Evolutionary conservation across 1,140 invertebrate species (phyloP).

Genomic region (Laupala kohalensis): DNA sequence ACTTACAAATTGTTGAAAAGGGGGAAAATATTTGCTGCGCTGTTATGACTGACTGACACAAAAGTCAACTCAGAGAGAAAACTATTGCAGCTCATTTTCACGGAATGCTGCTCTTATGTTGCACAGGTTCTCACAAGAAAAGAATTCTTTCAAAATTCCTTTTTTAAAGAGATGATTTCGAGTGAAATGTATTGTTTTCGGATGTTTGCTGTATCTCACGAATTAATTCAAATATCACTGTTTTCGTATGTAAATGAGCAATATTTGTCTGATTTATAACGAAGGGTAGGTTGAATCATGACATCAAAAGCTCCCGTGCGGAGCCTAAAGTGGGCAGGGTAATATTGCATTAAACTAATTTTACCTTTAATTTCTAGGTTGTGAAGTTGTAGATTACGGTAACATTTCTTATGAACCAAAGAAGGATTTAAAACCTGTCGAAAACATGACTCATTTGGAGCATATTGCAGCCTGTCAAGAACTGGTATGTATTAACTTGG

Average conservation of each 20-base stretch:
- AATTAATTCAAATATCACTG: neutral
- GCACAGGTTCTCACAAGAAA: too few relatives aligned
- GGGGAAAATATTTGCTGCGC: too few relatives aligned
- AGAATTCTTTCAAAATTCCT: too few relatives aligned
- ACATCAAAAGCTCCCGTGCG: too few relatives aligned
- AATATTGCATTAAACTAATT: neutral
- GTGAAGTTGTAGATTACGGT: conserved; percentile 58
- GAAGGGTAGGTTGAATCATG: neutral
- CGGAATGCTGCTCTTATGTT: too few relatives aligned
- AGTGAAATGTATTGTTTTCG: neutral
- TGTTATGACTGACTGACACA: too few relatives aligned
- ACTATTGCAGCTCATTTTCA: too few relatives aligned
- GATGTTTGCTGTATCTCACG: neutral
- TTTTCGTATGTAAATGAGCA: neutral
- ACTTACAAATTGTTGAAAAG: too few relatives aligned
- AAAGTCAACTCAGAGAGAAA: too few relatives aligned
- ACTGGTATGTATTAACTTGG: too few relatives aligned
- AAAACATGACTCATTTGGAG: conserved; percentile 48
- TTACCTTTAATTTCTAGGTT: conserved; percentile 23
- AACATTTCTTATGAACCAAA: conserved; percentile 39
- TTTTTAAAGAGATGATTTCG: too few relatives aligned
- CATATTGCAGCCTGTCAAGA: conserved; percentile 47
- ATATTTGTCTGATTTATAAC: neutral
- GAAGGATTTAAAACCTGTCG: conserved; percentile 28
- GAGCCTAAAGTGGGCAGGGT: too few relatives aligned